Base-by-base conservation (phyloP, 2,888 invertebrate species). In the Brachyopa scutellaris region DNA sequence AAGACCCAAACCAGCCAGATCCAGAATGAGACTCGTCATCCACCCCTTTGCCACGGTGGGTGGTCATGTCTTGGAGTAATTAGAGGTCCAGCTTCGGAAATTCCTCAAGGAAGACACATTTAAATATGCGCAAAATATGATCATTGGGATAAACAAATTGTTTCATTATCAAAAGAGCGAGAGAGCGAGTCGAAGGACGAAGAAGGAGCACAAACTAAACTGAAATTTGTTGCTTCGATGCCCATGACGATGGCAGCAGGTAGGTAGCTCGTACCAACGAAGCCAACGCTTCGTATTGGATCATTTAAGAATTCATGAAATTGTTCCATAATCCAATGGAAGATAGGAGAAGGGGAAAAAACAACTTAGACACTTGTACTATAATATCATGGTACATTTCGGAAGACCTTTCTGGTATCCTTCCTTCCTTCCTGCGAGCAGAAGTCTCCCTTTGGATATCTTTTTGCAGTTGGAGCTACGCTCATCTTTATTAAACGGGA, bases 251-350 rank as follows among this genome's bases (percentile, higher is more conserved):
- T 62, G 31, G 31, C 79, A 74, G n/a, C n/a, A n/a, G n/a, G n/a
- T n/a, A n/a, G 79, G 79, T 74, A 74, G 61, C 47, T 70, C 51
- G 15, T 64, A 62, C 76, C 70, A 57, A 80, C 76, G n/a, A n/a
- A n/a, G 76, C 47, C 38, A 69, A 36, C 38, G 33, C 59, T 31
- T 23, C 40, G 61, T 76, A 82, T 82, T 72, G 70, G 66, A 82
- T 70, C 61, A 66, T 82, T 82, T 77, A 70, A 82, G 82, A 77
- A 82, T 82, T 77, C 82, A 82, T 82, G 77, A 77, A 64, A 61
- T 70, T 66, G 77, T 82, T 66, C 40, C 76, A 70, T 82, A 82
- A 82, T 77, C 82, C 82, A 59, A 70, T 72, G 59, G 53, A 53
- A 33, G 57, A n/a, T n/a, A n/a, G 26, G 26, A 45, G 51, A 64